A percentile compares a stretch with the other conserved stretches of the same genome.
These are phyloP conservation scores for Parnassius smintheus DNA, from an alignment of 2,888 invertebrate genomes.

Conservation along the genomic window DNA sequence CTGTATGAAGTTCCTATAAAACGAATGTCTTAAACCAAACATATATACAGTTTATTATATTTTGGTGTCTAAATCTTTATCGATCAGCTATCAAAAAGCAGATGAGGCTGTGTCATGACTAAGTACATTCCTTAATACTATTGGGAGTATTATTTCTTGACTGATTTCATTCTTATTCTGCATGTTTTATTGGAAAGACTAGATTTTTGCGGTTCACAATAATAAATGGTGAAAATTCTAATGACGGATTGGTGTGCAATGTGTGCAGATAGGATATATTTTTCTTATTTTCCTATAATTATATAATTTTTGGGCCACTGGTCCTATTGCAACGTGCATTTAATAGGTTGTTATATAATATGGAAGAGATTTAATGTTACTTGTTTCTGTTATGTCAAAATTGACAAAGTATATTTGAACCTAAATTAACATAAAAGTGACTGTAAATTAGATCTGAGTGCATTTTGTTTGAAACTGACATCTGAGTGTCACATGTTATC, in stretches of 20 bases:
- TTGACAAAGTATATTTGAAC: conserved; percentile 45
- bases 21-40: conserved; percentile 24
- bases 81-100: conserved; percentile 11
- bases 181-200: conserved; percentile 46
- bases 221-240: neutral
- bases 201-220: neutral
- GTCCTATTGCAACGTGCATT: conserved; percentile 68
- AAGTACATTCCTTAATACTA: conserved; percentile 66
- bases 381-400: conserved; percentile 63
- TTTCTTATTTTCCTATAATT: conserved; percentile 40
- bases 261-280: conserved; percentile 41
- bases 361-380: conserved; percentile 73
- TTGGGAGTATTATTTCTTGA: conserved; percentile 62
- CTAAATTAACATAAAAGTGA: conserved; percentile 34
- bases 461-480: conserved; percentile 28
- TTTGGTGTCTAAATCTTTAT: conserved; percentile 24
- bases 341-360: conserved; percentile 77
- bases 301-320: conserved; percentile 52
- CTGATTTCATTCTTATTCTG: conserved; percentile 60
- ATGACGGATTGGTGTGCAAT: conserved; percentile 39
- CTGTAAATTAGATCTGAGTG: conserved; percentile 44
- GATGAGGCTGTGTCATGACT: conserved; percentile 69
- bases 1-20: conserved; percentile 37
- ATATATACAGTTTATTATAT: conserved; percentile 24
- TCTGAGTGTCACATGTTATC: conserved; percentile 29